Base-by-base conservation (phyloP, 2,113 vertebrate genomes). In the Leptosomus discolor region DNA sequence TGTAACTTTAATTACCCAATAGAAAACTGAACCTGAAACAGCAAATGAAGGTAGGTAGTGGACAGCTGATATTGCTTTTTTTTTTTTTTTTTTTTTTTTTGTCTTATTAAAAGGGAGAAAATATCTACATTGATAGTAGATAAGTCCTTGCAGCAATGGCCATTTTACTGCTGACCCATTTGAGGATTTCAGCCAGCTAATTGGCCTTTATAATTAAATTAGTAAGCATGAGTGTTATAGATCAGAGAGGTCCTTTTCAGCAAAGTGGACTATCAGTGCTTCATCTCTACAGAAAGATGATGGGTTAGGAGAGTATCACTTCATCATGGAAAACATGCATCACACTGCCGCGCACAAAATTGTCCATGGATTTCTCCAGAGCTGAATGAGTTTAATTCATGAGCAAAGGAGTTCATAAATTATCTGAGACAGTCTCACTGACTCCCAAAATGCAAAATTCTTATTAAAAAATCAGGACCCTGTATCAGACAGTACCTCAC, bases 121-220 rank as follows among this genome's bases (percentile, higher is more conserved):
- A 85, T 0, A 74, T 69, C 92, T 90, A 61, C 8, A 41, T 36
- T 58, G 53, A 61, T 53, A 82, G 48, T 53, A 51, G 30, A 19
- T 20, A 51, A 65, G 64, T 37, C 65, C 79, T 91, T 92, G 58
- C 32, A 68, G 32, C 50, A 69, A 53, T 48, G 4, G 12, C 26
- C 76, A 10, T 77, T 78, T 91, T 77, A n/a, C 65, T 73, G 9
- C 64, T 43, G 57, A 70, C 36, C 45, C 30, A 71, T 91, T 37
- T 81, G 70, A 93, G 12, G 45, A 63, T 43, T 68, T 74, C 85
- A 83, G 43, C 19, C 79, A 86, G 50, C 57, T 93, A 85, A 94
- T 83, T 94, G 69, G n/a, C 32, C 46, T 80, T 94, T 80, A 54
- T 26, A 87, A 45, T 70, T 79, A 95, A 91, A 95, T 94, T 82